Evolutionary conservation across 2,113 vertebrate genomes (phyloP).

Genomic region (Hippoglossus stenolepis): DNA sequence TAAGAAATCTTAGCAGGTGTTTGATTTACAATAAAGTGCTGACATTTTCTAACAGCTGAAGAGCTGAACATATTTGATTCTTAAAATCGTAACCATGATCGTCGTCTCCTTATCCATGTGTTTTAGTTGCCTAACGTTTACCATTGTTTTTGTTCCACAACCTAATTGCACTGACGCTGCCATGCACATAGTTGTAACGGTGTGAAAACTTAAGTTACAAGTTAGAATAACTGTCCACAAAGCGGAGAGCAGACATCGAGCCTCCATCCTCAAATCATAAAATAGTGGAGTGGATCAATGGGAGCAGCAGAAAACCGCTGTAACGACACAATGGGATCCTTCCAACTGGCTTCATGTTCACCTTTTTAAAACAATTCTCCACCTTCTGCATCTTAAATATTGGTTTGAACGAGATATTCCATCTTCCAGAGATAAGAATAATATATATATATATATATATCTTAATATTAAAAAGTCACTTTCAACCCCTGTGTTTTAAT

Average conservation of each 20-base stretch:
- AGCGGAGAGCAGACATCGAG: background rate
- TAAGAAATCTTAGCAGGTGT: background rate
- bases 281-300: too few species aligned
- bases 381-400: background rate
- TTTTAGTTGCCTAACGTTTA: background rate
- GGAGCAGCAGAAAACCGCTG: background rate
- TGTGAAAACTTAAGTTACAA: background rate
- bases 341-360: too few species aligned
- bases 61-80: background rate
- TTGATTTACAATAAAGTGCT: conserved; percentile 31
- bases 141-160: too few species aligned
- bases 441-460: too few species aligned
- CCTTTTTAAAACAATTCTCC: background rate
- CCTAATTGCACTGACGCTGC: too few species aligned
- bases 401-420: background rate
- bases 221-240: background rate
- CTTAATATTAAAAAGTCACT: background rate
- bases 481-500: background rate
- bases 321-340: background rate
- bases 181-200: too few species aligned
- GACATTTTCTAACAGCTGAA: background rate
- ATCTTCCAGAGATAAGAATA: background rate
- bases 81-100: background rate
- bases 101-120: background rate
- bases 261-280: background rate